Evolutionary conservation across 2,113 vertebrate genomes (phyloP).

Genomic region (Syrrhaptes paradoxus): DNA sequence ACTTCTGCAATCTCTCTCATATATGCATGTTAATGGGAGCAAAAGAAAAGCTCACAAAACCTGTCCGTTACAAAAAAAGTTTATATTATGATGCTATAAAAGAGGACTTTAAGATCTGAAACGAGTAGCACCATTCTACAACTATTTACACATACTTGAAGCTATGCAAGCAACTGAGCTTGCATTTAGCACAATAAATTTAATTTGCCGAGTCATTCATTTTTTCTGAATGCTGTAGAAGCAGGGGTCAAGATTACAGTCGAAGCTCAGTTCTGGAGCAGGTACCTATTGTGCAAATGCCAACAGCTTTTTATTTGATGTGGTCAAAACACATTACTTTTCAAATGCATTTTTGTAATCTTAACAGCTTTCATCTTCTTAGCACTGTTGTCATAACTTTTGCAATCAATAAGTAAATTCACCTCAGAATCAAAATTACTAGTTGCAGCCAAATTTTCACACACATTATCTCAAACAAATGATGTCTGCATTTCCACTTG

Average conservation of each 20-base stretch:
- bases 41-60: neutral
- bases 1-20: neutral
- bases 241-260: constrained; percentile 33
- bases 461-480: neutral
- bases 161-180: neutral
- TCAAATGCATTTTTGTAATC: constrained; percentile 1
- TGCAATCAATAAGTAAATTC: constrained; percentile 38
- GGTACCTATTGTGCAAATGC: constrained; percentile 31
- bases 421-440: neutral
- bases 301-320: constrained; percentile 45
- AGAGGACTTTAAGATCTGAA: neutral
- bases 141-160: neutral
- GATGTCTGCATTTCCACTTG: neutral
- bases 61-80: neutral
- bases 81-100: neutral
- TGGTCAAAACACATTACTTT: constrained; percentile 16
- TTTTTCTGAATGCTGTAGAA: constrained; percentile 29
- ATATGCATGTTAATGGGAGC: neutral
- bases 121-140: neutral
- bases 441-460: neutral
- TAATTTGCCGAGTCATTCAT: constrained; percentile 30
- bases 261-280: constrained; percentile 19
- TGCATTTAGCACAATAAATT: constrained; percentile 9
- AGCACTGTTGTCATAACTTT: constrained; percentile 3
- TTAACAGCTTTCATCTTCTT: constrained; percentile 35